Base-by-base conservation (phyloP, 2,113 vertebrate species). In the Pterocles burchelli region DNA sequence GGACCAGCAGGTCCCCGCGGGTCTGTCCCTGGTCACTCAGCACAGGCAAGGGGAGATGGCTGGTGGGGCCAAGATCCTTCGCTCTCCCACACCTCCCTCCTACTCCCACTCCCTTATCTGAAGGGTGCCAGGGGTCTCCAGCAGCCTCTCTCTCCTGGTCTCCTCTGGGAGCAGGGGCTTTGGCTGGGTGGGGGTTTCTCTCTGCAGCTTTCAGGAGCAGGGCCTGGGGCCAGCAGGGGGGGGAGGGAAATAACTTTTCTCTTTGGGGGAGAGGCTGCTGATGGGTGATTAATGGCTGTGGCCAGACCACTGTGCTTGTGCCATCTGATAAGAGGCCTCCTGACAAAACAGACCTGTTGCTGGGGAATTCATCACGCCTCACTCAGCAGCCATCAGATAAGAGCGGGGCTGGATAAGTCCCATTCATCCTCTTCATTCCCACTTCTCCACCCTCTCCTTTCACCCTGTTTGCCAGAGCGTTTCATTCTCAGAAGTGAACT, bases 311-410 rank as follows among this genome's bases (percentile, higher is more conserved):
- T 72, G 38, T 68, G 91, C 83, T 95, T 95, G 68, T 95, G 96
- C 96, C 94, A 90, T 87, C 75, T 97, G 97, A 97, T 93, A 95
- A 97, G 93, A 87, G 57, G 79, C 94, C 96, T 95, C 94, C 96
- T 96, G 95, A 90, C 92, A 96, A 94, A 96, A 89, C 85, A 96
- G 93, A 95, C 95, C 96, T 95, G 93, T 94, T 96, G 95, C 83
- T 92, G 90, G 84, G 85, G 95, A 96, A 95, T 95, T 91, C 81
- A 92, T 96, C 96, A 89, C 46, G 90, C 95, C 88, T 95, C 96
- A 92, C 95, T 76, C 94, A 96, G 85, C 95, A 88, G 91, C 75
- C 90, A 96, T 94, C 95, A 85, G 95, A 95, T 95, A 96, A 96
- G 88, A 95, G 77, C 4, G 0, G 45, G 77, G 82, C 51, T 96